Evolutionary conservation across 2,888 invertebrate species (phyloP).

Genomic region (Calliscelio sp.): DNA sequence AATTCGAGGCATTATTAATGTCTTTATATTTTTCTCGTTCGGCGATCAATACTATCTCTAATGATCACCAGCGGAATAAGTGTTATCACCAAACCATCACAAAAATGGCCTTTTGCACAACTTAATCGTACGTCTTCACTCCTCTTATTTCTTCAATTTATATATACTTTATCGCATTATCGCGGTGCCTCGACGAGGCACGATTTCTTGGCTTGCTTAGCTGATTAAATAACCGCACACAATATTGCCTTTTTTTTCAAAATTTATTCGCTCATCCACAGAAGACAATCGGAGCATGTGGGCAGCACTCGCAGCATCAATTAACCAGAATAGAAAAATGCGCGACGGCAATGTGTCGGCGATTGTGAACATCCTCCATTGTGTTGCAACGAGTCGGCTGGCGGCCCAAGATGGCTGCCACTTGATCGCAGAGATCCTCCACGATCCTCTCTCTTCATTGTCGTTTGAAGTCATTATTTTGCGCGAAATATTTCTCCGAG

Average conservation of each 20-base stretch:
- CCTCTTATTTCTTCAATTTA: not conserved
- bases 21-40: too few species aligned
- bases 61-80: not conserved
- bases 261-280: not conserved
- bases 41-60: too few species aligned
- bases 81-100: not conserved
- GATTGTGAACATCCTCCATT: constrained; percentile 64
- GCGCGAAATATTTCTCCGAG: too few species aligned
- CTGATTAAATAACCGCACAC: constrained; percentile 1
- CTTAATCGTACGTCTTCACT: constrained; percentile 5
- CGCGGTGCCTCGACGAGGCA: not conserved
- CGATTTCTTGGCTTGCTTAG: not conserved
- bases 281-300: constrained; percentile 60
- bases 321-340: constrained; percentile 53
- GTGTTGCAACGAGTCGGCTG: constrained; percentile 51
- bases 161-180: constrained; percentile 18
- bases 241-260: not conserved
- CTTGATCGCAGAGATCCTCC: constrained; percentile 25
- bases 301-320: constrained; percentile 52
- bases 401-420: constrained; percentile 64
- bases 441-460: not conserved
- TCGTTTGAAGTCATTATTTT: not conserved
- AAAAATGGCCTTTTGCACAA: not conserved
- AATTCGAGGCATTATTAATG: too few species aligned
- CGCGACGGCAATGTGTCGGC: constrained; percentile 52